A percentile compares a stretch with the other conserved stretches of the same genome.
Conservation (phyloP, 2,888 invertebrate genomes). For the Baccha elongata region DNA sequence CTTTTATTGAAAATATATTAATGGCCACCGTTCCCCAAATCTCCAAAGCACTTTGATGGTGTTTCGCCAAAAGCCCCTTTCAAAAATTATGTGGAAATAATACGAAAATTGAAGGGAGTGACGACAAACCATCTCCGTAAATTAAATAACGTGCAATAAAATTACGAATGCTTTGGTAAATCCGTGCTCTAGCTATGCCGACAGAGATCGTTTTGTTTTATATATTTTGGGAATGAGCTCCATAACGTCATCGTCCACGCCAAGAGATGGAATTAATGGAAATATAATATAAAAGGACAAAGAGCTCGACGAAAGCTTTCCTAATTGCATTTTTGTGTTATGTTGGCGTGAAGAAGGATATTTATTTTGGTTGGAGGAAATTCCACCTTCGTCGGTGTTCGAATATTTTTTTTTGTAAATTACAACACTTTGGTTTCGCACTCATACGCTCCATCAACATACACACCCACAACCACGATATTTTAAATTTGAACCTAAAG, state of each 20-base stretch:
- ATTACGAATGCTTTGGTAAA: constrained; percentile 14
- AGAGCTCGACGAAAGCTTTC: constrained; percentile 22
- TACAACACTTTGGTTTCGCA: constrained; percentile 13
- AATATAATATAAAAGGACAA: constrained; percentile 27
- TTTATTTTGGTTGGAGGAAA: not conserved
- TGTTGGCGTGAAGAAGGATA: constrained; percentile 27
- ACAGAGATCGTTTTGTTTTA: not conserved
- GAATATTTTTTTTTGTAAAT: constrained; percentile 22
- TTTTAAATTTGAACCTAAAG: constrained; percentile 33
- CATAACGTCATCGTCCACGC: not conserved
- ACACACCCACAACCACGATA: not conserved
- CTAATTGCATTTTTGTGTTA: constrained; percentile 49
- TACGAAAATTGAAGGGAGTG: not conserved
- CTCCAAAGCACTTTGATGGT: not conserved
- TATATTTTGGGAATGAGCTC: not conserved
- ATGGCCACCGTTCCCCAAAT: not conserved
- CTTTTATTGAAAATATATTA: constrained; percentile 7
- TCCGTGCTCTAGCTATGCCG: not conserved
- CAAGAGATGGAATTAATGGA: constrained; percentile 22
- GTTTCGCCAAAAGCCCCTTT: not conserved
- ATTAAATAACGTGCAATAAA: constrained; percentile 36
- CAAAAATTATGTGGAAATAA: constrained; percentile 11
- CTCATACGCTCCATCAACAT: not conserved
- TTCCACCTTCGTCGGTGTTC: constrained; percentile 1
- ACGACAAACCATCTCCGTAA: not conserved